phyloP scores from a whole-genome alignment of 2,888 invertebrate genomes.

The Stenodera caucasica region DNA sequence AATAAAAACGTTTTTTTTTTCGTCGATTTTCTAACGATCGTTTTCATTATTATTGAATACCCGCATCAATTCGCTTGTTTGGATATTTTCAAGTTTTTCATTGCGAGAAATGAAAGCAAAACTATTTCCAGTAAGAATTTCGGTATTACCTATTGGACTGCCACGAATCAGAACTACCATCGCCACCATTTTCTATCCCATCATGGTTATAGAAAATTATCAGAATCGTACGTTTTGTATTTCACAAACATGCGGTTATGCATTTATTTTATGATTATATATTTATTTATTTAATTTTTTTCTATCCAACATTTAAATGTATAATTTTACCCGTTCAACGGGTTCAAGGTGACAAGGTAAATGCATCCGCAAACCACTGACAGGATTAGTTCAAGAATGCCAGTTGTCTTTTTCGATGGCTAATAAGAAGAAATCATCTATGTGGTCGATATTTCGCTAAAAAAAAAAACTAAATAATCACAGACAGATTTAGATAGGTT shows the following conservation, averaged over 20 bases:
- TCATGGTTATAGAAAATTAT: not conserved
- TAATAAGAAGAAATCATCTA: not conserved
- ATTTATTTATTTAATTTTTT: not conserved
- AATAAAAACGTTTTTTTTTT: not conserved
- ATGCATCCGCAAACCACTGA: constrained; percentile 8
- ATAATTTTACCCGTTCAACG: constrained; percentile 6
- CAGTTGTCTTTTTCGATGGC: constrained; percentile 3
- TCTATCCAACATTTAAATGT: not conserved
- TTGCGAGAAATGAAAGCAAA: not conserved
- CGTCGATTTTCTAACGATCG: not conserved
- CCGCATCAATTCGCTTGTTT: constrained; percentile 1
- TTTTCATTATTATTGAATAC: not conserved
- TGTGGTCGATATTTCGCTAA: too few species aligned
- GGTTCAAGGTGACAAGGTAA: constrained; percentile 8
- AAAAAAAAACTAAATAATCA: too few species aligned
- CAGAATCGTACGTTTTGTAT: constrained; percentile 5
- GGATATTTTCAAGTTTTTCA: too few species aligned
- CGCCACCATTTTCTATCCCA: not conserved
- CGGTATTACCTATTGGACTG: too few species aligned
- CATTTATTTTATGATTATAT: constrained; percentile 5
- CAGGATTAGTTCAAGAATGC: constrained; percentile 6
- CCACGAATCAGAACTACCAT: too few species aligned
- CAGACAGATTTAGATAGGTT: too few species aligned
- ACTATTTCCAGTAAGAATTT: not conserved
- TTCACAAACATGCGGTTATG: constrained; percentile 6